Evolutionary conservation across 2,113 vertebrate species (phyloP), one percentile per base, ranked within the genome.

Genomic region (Cygnus buccinator): DNA sequence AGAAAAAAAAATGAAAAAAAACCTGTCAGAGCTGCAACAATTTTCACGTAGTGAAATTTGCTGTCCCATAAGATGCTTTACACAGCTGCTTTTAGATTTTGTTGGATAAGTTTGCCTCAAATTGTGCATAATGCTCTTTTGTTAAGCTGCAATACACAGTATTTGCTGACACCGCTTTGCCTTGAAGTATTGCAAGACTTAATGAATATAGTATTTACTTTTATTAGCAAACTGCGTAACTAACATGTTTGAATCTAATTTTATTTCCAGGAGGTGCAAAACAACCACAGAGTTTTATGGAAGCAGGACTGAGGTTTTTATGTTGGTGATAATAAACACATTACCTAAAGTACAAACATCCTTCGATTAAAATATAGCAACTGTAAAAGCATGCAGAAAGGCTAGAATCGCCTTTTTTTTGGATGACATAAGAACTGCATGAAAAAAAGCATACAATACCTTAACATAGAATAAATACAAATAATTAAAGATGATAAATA

Each of bases 151-250:
- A 22, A 22, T 73, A 7, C 61, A 46, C 19, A 78, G 33, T 54
- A 89, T 87, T 90, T 87, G 79, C 94, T 90, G 77, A 80, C 55
- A 93, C 93, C 92, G 73, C 90, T 95, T 96, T 95, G 88, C 95
- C 90, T 94, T 95, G 77, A 85, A 93, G 72, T 68, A 29, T 65
- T 74, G 72, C 88, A 50, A 91, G 61, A 84, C 54, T 78, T 87
- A 75, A 82, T 90, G 54, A 90, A 78, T 79, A 72, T 0, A 13
- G 12, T 76, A 71, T 82, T 91, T 87, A 87, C 58, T 93, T 95
- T 61, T 84, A 62, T 61, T 79, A 70, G 67, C 75, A 77, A 85
- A 72, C 71, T 70, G 94, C 52, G 35, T 82, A 59, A 83, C 46
- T 89, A 62, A 55, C 4, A 4, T 85, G 26, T 87, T 92, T 62